Percentiles rank a stretch among this genome's conserved stretches.
Conservation (phyloP, 2,797 vertebrate genomes). For the Chelmon rostratus region DNA sequence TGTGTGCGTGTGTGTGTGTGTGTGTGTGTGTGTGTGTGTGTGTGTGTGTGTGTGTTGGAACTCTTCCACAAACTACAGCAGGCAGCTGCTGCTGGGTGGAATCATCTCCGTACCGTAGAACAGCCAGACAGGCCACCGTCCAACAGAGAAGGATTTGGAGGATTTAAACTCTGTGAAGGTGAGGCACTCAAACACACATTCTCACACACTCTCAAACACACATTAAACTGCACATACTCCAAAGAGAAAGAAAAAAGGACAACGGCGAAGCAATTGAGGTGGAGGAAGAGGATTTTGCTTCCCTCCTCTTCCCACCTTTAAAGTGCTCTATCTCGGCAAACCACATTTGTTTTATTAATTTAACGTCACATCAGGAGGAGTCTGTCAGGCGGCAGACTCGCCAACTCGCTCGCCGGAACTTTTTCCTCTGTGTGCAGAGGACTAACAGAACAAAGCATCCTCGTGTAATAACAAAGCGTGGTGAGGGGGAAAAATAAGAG, state of each 20-base stretch:
- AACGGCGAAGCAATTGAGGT: slow-evolving; percentile 53
- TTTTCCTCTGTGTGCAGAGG: slow-evolving; percentile 55
- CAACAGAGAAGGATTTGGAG: slow-evolving; percentile 75
- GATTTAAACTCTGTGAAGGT: slow-evolving; percentile 78
- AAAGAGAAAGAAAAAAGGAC: slow-evolving; percentile 67
- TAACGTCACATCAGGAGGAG: slow-evolving; percentile 76
- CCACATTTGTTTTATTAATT: slow-evolving; percentile 85
- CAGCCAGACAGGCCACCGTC: slow-evolving; percentile 67
- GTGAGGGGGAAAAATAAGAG: slow-evolving; percentile 33
- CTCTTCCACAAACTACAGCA: slow-evolving; percentile 62
- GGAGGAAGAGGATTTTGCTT: slow-evolving; percentile 66
- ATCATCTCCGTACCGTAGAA: slow-evolving; percentile 66
- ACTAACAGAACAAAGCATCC: slow-evolving; percentile 69
- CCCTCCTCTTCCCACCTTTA: slow-evolving; percentile 71
- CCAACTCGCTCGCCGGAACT: slow-evolving; percentile 67
- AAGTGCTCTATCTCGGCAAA: slow-evolving; percentile 76
- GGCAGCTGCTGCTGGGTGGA: slow-evolving; percentile 66
- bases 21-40: slow-evolving; percentile 14
- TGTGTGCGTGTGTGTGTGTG: slow-evolving; percentile 12
- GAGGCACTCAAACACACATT: slow-evolving; percentile 59
- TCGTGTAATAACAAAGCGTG: slow-evolving; percentile 62
- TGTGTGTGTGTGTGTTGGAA: slow-evolving; percentile 40
- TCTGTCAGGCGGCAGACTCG: slow-evolving; percentile 60
- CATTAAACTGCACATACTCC: slow-evolving; percentile 43
- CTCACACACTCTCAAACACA: slow-evolving; percentile 16